Base-by-base conservation (phyloP, 2,113 vertebrate species). In the Hippocampus zosterae region DNA sequence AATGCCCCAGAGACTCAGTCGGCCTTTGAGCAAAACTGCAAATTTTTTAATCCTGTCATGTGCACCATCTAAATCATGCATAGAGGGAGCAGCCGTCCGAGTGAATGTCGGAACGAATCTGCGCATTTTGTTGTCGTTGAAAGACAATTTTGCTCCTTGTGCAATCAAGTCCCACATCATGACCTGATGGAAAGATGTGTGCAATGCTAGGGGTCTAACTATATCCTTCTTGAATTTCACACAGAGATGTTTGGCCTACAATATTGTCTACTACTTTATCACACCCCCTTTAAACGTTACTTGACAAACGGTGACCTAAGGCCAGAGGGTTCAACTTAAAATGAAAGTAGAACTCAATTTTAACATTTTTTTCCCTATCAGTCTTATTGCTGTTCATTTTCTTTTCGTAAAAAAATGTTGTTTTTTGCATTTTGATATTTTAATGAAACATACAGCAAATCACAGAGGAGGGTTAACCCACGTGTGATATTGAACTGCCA, bases 31-130 rank as follows among this genome's bases (percentile, higher is more conserved):
- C 63, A 46, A 65, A 65, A 44, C 12, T 25, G 63, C 42, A 25
- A n/a, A 44, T 65, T 65, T 42, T 65, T 65, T 65, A 44, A 65
- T 65, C 57, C 57, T 19, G 63, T 65, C 42, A 65, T 46, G 63
- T 46, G 27, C 23, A 2, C 8, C 13, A 48, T 65, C 25, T 65
- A 46, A 65, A 65, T 65, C 63, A 48, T 46, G 42, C 10, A 23
- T 16, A 65, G 18, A 42, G 40, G 42, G 41, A 65, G 63, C 23
- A 44, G 63, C 16, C n/a, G 3, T 65, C 63, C 63, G 10, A 65
- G 41, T 0, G 23, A 48, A 6, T 65, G 63, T 46, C 63, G 5
- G 15, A 65, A 46, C 27, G 40, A 19, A 60, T 60, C 4, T n/a
- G 29, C 16, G 63, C 42, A 65, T 65, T 65, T 37, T 65, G 46